Base-by-base conservation (phyloP, 2,888 invertebrate genomes). In the Gibbula magus region DNA sequence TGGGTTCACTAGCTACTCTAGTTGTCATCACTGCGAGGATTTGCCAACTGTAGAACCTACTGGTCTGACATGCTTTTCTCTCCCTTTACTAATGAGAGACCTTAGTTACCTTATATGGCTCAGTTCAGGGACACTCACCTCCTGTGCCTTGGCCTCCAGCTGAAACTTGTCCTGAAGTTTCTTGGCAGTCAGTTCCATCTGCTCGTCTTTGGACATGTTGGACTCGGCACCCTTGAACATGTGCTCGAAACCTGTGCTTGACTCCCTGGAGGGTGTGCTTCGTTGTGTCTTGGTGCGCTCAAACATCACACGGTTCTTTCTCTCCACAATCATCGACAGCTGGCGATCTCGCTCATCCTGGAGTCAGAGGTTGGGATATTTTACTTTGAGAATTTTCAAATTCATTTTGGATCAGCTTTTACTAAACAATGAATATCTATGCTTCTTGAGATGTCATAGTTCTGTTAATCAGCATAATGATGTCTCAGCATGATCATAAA, bases 341-440 rank as follows among this genome's bases (percentile, higher is more conserved):
- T 89, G 88, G 25, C 88, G 77, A 22, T 86, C 86, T 53, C 86
- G 85, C 81, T 90, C 87, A 82, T 88, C 88, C 90, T 90, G 45
- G 13, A 13, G 10, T 4, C 45, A 45, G 13, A 45, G 45, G 45
- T 8, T 10, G 1, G 45, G 45, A 45, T 35, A 45, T 10, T 45
- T 7, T 45, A 45, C 13, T 8, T 13, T 10, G 8, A 10, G 45
- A 45, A 45, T 45, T 10, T 45, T 45, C 1, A 1, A 5, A 8
- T 45, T 7, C 45, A 45, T 45, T 13, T 1, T 10, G 4, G 10
- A 45, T 8, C n/a, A n/a, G n/a, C n/a, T n/a, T n/a, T n/a, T n/a
- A n/a, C n/a, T n/a, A n/a, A n/a, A n/a, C n/a, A n/a, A n/a, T n/a
- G n/a, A n/a, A n/a, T n/a, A n/a, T n/a, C n/a, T n/a, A n/a, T n/a